Base-by-base conservation (phyloP, 2,113 vertebrate genomes). In the Casuarius casuarius region DNA sequence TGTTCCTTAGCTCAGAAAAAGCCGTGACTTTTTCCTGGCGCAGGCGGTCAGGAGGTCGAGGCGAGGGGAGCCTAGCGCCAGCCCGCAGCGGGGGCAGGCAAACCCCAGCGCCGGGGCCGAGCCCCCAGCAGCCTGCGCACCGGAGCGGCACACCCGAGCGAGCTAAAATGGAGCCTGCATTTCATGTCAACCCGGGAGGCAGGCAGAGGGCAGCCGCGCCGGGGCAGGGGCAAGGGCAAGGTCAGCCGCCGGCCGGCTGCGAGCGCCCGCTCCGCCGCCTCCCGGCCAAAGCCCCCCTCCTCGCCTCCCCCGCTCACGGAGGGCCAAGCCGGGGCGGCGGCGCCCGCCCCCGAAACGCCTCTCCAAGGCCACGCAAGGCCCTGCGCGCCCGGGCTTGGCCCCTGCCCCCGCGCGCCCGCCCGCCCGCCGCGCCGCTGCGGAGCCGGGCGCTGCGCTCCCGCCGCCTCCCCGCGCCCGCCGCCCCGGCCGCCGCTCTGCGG, bases 201-300 rank as follows among this genome's bases (percentile, higher is more conserved):
- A 18, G 93, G 91, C 85, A 78, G 61, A 98, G 98, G 98, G 97
- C 91, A 97, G 97, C 92, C 78, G 92, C 97, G 79, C 87, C 96
- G 96, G 97, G 98, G 98, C 98, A 96, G 96, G 98, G 98, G 98
- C 97, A 96, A 98, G 98, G 98, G 98, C 97, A 98, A 98, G 98
- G 98, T 98, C 98, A 98, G 96, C 92, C 84, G 95, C 97, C 80
- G 96, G 85, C 97, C 95, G 88, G 87, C 97, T 92, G 97, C 97
- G 97, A 97, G 92, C 97, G 95, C 96, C 96, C 88, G 59, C 81
- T 56, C 58, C 58, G 35, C 80, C 84, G 38, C 71, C 51, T 51
- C 58, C 65, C 40, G 48, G 91, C 71, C 84, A 38, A 54, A 84
- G 74, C 51, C 76, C 48, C 76, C 78, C 90, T 84, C 65, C 56